A percentile compares a stretch with the other conserved stretches of the same genome.
Conservation (phyloP, 1,140 invertebrate species). For the Platyscapa corneri region DNA sequence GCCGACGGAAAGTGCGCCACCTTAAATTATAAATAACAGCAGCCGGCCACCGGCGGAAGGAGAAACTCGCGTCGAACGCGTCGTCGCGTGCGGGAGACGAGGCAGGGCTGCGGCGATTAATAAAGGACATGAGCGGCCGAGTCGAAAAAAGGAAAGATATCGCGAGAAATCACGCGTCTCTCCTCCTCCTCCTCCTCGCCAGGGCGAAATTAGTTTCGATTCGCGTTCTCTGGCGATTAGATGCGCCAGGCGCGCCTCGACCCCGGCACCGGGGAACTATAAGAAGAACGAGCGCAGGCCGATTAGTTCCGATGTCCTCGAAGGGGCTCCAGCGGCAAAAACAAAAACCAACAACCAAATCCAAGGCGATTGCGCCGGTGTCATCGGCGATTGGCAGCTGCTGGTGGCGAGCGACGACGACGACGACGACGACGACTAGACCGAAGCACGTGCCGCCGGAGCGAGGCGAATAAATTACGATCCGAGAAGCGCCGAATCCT, state of each 20-base stretch:
- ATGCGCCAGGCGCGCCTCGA: slow-evolving; percentile 6
- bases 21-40: not conserved
- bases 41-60: not conserved
- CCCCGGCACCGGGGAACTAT: not conserved
- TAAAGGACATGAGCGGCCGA: not conserved
- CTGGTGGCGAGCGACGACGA: too few species aligned
- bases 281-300: not conserved
- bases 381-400: too few species aligned
- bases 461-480: too few species aligned
- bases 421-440: too few species aligned
- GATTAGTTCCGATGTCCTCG: slow-evolving; percentile 11
- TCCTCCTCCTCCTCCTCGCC: not conserved
- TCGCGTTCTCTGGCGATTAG: slow-evolving; percentile 39
- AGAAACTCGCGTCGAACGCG: slow-evolving; percentile 25
- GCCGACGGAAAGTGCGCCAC: not conserved
- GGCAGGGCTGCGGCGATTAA: slow-evolving; percentile 12
- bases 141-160: slow-evolving; percentile 26
- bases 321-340: not conserved
- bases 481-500: too few species aligned
- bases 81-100: too few species aligned
- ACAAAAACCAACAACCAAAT: too few species aligned
- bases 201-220: slow-evolving; percentile 49
- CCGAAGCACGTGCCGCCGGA: too few species aligned
- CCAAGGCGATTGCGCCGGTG: too few species aligned
- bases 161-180: not conserved